Conservation (phyloP, 2,113 vertebrate genomes). For the Podocnemis expansa region DNA sequence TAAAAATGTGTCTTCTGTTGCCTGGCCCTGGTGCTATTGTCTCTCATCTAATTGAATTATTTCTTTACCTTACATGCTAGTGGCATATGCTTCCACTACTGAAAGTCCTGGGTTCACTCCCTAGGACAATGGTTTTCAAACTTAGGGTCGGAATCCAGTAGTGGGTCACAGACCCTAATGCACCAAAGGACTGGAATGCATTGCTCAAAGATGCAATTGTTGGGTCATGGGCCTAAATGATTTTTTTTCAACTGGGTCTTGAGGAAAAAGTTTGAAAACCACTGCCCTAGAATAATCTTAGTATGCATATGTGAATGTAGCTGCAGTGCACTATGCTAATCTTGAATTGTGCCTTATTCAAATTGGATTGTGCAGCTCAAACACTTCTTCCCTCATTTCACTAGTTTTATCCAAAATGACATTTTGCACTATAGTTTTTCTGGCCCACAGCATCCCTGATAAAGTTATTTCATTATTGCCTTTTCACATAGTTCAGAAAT, state of each 20-base stretch:
- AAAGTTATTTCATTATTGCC: not conserved
- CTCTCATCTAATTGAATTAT: not conserved
- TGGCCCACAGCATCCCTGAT: not conserved
- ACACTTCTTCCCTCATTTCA: not conserved
- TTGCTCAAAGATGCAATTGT: too few species aligned
- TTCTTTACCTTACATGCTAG: not conserved
- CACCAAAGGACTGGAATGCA: too few species aligned
- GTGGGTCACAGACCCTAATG: too few species aligned
- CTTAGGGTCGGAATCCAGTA: too few species aligned
- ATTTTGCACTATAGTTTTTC: not conserved
- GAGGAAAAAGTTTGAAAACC: too few species aligned
- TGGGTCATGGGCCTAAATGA: too few species aligned
- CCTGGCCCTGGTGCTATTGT: not conserved
- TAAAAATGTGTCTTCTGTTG: fast-evolving
- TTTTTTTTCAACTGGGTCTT: too few species aligned
- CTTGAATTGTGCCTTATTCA: not conserved
- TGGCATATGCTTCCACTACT: not conserved
- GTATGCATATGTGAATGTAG: not conserved
- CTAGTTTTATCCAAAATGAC: not conserved
- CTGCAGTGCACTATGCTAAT: not conserved
- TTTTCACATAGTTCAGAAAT: conserved; percentile 16
- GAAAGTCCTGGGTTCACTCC: fast-evolving
- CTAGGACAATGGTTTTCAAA: too few species aligned
- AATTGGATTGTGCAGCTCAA: not conserved
- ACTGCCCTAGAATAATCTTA: not conserved